A percentile compares a stretch with the other conserved stretches of the same genome.
Evolutionary conservation across 2,888 invertebrate genomes (phyloP).

Genomic region (Campaea margaritaria): DNA sequence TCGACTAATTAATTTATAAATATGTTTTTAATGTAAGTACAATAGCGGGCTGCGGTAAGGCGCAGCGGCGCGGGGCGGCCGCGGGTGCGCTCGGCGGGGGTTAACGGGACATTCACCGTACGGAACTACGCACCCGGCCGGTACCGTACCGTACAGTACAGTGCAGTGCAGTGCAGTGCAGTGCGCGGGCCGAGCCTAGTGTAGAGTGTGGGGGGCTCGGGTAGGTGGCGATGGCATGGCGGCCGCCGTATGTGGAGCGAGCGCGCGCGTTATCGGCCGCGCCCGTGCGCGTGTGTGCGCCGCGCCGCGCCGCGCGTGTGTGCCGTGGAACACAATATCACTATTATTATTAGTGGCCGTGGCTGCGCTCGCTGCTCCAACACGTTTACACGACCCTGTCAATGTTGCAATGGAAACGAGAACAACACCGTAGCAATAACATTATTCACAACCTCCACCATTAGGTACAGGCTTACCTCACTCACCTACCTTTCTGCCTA

Average conservation of each 20-base stretch:
- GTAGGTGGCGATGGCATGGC: not conserved
- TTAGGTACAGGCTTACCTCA: not conserved
- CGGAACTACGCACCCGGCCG: conserved; percentile 4
- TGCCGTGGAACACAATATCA: not conserved
- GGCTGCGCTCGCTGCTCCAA: conserved; percentile 3
- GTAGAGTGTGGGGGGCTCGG: not conserved
- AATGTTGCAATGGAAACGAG: conserved; percentile 8
- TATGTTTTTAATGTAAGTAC: conserved; percentile 28
- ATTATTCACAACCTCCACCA: not conserved
- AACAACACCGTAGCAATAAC: not conserved
- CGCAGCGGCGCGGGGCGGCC: no score
- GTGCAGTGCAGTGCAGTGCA: no score
- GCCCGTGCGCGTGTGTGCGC: conserved; percentile 11
- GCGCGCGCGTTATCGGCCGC: conserved; percentile 23
- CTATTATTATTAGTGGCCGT: conserved; percentile 11
- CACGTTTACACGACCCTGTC: conserved; percentile 11
- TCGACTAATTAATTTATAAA: conserved; percentile 33
- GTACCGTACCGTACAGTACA: no score
- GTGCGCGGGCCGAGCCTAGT: not conserved
- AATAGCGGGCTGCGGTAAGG: conserved; percentile 14
- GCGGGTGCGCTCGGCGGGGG: conserved; percentile 3
- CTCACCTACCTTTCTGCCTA: no score
- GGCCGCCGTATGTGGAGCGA: conserved; percentile 23
- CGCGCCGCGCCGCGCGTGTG: conserved; percentile 6
- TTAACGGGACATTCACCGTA: conserved; percentile 30